These are phyloP conservation scores for Allobates femoralis DNA, from an alignment of 2,797 vertebrate genomes.

Conservation along the genomic window DNA sequence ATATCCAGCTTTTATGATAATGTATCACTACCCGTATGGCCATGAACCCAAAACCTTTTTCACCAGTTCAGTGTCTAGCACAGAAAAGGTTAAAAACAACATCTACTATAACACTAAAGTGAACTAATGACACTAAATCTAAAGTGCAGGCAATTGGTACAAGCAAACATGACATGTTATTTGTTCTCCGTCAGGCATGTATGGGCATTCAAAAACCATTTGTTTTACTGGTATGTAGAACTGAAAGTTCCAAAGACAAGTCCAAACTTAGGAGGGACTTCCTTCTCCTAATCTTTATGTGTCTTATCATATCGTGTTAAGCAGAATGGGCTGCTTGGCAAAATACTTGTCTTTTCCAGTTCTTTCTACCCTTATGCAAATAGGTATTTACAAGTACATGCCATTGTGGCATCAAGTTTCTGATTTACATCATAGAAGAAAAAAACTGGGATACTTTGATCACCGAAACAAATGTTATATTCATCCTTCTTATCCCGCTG, in stretches of 20 bases:
- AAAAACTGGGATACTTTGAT: neutral
- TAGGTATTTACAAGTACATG: conserved; percentile 44
- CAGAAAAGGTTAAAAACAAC: conserved; percentile 9
- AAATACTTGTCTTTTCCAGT: conserved; percentile 36
- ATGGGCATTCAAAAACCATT: conserved; percentile 54
- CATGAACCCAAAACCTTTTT: neutral
- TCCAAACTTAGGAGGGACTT: conserved; percentile 59
- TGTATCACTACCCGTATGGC: neutral
- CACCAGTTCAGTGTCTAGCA: neutral
- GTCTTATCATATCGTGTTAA: conserved; percentile 32
- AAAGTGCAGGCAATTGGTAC: conserved; percentile 27
- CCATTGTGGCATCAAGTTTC: conserved; percentile 36
- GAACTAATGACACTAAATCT: conserved; percentile 39
- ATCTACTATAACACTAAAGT: conserved; percentile 3
- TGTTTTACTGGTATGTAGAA: conserved; percentile 56
- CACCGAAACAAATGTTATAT: neutral
- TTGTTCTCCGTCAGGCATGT: conserved; percentile 47
- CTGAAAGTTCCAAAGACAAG: conserved; percentile 57
- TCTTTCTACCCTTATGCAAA: conserved; percentile 34
- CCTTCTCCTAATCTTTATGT: conserved; percentile 54
- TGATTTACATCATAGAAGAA: neutral
- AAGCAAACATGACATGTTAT: conserved; percentile 39
- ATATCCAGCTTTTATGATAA: neutral
- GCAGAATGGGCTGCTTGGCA: conserved; percentile 35
- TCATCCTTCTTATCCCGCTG: neutral